Evolutionary conservation across 2,113 vertebrate genomes (phyloP).

Genomic region (Proterorhinus semilunaris): DNA sequence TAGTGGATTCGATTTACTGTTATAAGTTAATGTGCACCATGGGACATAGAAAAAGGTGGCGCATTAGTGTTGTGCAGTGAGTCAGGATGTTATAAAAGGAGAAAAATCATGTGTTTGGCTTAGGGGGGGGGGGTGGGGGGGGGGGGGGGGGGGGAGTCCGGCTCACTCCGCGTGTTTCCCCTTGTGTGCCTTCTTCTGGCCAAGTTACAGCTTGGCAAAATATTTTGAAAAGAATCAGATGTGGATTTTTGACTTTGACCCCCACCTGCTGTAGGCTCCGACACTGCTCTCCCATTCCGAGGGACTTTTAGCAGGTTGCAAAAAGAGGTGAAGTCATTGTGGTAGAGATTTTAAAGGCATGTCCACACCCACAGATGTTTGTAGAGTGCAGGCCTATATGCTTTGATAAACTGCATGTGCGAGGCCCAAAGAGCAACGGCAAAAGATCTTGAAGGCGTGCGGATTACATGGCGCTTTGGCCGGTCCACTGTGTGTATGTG

Average conservation of each 20-base stretch:
- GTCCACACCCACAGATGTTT: conserved; percentile 30
- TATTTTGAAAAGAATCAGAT: conserved; percentile 57
- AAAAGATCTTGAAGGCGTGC: conserved; percentile 40
- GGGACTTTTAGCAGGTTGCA: conserved; percentile 33
- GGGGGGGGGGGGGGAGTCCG: conserved; percentile 56
- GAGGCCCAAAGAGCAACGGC: conserved; percentile 18
- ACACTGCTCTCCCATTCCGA: conserved; percentile 28
- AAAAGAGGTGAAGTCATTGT: conserved; percentile 39
- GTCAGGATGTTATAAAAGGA: conserved; percentile 46
- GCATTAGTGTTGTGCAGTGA: conserved; percentile 40
- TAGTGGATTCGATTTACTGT: conserved; percentile 62
- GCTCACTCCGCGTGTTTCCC: conserved; percentile 5
- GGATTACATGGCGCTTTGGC: conserved; percentile 19
- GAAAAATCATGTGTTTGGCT: conserved; percentile 51
- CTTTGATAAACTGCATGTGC: conserved; percentile 45
- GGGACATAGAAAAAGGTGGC: conserved; percentile 37
- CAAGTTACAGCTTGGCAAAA: conserved; percentile 44
- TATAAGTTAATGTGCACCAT: conserved; percentile 63
- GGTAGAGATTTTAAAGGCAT: conserved; percentile 30
- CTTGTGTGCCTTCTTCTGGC: conserved; percentile 3
- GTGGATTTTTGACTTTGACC: conserved; percentile 1
- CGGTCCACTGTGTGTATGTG: conserved; percentile 17
- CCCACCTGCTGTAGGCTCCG: conserved; percentile 21
- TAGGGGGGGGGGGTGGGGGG: conserved; percentile 45
- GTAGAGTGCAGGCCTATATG: not conserved